These are phyloP conservation scores for Echinarachnius parma DNA, from an alignment of 53 echinoderm and acorn worm species.

Conservation along the genomic window DNA sequence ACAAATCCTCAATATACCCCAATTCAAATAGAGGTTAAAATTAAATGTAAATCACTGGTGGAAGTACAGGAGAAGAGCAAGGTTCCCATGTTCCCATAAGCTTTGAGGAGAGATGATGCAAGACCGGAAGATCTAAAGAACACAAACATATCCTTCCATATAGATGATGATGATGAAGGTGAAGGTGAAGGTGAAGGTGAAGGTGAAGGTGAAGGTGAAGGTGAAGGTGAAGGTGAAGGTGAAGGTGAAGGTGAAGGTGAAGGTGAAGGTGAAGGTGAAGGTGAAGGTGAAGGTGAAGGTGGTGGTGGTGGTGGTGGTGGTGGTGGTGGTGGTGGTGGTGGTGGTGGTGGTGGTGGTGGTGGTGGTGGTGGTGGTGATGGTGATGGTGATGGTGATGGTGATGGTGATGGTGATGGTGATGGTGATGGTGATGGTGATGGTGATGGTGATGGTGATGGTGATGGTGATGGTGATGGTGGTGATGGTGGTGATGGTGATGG, in stretches of 20 bases:
- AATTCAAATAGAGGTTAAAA: too few relatives aligned
- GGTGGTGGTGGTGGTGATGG: neutral
- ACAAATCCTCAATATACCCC: too few relatives aligned
- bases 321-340: neutral
- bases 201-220: neutral
- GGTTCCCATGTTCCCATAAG: too few relatives aligned
- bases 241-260: neutral
- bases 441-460: neutral
- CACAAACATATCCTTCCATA: too few relatives aligned
- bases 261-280: neutral
- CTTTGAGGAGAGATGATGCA: too few relatives aligned
- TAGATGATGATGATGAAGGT: too few relatives aligned
- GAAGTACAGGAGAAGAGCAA: too few relatives aligned
- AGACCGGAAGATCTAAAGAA: too few relatives aligned
- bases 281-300: neutral
- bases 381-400: neutral
- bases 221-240: neutral
- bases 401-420: neutral
- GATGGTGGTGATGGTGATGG: neutral
- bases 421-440: neutral
- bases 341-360: neutral
- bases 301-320: neutral
- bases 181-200: neutral
- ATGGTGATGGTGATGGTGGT: neutral
- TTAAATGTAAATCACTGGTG: too few relatives aligned